Conservation (phyloP, 2,113 vertebrate species). For the Raphicerus campestris region DNA sequence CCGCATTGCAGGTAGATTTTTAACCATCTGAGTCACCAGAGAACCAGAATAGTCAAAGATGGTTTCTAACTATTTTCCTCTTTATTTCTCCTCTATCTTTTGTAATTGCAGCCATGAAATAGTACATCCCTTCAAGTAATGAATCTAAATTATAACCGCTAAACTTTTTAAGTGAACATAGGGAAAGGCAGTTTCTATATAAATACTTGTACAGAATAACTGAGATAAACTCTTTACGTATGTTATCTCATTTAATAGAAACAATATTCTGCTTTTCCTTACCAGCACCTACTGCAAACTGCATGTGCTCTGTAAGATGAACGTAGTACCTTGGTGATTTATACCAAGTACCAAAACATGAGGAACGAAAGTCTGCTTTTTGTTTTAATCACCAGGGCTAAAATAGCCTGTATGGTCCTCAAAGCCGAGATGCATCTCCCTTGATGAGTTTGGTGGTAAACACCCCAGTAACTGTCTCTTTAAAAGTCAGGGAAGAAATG, state of each 20-base stretch:
- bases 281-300: background rate
- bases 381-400: background rate
- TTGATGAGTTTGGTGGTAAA: constrained; percentile 24
- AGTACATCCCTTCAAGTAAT: background rate
- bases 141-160: background rate
- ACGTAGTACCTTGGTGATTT: background rate
- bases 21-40: background rate
- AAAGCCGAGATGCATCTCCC: constrained; percentile 58
- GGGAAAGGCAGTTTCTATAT: background rate
- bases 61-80: background rate
- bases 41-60: background rate
- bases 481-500: constrained; percentile 71
- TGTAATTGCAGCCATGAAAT: background rate
- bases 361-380: background rate
- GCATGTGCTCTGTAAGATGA: background rate
- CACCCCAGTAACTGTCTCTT: constrained; percentile 33
- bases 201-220: background rate
- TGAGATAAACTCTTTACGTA: background rate
- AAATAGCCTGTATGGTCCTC: background rate
- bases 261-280: background rate
- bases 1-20: background rate
- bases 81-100: background rate
- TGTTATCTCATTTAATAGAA: background rate
- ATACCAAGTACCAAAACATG: background rate
- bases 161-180: background rate